Base-by-base conservation (phyloP, 2,113 vertebrate genomes). In the Haliaeetus leucogaster region DNA sequence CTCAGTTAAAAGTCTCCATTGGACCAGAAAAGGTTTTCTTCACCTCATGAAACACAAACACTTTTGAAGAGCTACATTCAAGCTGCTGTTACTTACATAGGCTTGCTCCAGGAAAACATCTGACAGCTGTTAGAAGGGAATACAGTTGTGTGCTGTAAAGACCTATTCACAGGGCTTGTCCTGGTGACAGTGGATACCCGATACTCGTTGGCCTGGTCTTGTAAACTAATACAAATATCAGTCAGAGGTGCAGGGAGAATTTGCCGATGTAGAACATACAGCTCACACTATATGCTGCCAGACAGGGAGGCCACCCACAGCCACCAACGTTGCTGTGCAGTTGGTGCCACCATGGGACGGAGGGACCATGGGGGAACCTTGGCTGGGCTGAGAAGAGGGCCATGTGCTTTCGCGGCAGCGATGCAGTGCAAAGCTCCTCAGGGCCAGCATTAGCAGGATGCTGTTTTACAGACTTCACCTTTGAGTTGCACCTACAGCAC, bases 1-100 rank as follows among this genome's bases (percentile, higher is more conserved):
- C 36, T 87, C 13, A 15, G 50, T 62, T 90, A 67, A 93, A 86
- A 78, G 36, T 83, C 53, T 88, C 38, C 47, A 47, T 47, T 93
- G 73, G 65, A 86, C 74, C 42, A 88, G 89, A 88, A 94, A 47
- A 58, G 38, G 18, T 95, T 94, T 93, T 95, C 85, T 86, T 89
- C 81, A 92, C 86, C 86, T 96, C 77, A 52, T 91, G 92, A 95
- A 97, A 90, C 38, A 58, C 23, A 89, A 94, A 79, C 11, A 55
- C 32, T 93, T 81, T 82, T 76, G 79, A 89, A 82, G 38, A 52
- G n/a, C 74, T 86, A 38, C 50, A 59, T 85, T 86, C 59, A 81
- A 65, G 42, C 47, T 19, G 7, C 30, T 90, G 16, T 87, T 90
- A 70, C 29, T 27, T 38, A 47, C 10, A 79, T 5, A 82, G 43